phyloP scores from a whole-genome alignment of 2,797 vertebrate species.

The Sebastes dallii region DNA sequence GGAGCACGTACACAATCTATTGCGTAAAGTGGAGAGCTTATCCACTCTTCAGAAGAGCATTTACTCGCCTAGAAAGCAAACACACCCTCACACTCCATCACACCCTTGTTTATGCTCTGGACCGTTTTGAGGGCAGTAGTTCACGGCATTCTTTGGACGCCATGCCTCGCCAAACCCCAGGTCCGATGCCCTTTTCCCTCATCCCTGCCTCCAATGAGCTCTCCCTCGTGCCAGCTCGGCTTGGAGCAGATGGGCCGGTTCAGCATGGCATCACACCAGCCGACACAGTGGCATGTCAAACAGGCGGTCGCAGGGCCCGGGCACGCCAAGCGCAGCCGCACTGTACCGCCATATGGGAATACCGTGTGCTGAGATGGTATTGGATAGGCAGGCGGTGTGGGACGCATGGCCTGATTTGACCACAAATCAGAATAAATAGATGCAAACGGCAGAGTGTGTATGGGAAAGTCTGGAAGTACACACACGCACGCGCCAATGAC shows the following conservation, averaged over 20 bases:
- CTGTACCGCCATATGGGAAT: conserved; percentile 59
- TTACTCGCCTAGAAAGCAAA: background rate
- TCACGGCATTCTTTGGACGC: conserved; percentile 42
- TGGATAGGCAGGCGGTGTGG: conserved; percentile 23
- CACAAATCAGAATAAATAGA: conserved; percentile 26
- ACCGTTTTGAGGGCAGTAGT: conserved; percentile 32
- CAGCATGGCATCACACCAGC: conserved; percentile 69
- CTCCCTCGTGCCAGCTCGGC: conserved; percentile 39
- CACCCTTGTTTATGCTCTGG: conserved; percentile 40
- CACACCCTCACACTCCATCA: conserved; percentile 24
- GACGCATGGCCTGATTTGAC: conserved; percentile 10
- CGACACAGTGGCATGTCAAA: conserved; percentile 67
- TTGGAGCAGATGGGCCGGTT: conserved; percentile 72
- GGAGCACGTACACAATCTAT: background rate
- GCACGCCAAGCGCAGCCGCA: conserved; percentile 49
- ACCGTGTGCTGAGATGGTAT: conserved; percentile 24
- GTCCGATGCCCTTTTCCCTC: conserved; percentile 48
- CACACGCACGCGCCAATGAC: background rate
- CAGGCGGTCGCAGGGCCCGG: conserved; percentile 48
- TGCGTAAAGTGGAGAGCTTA: background rate
- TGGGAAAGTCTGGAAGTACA: conserved; percentile 2
- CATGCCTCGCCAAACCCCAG: conserved; percentile 26
- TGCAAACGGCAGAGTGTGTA: background rate
- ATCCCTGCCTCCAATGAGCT: conserved; percentile 25
- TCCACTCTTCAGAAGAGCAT: background rate